These are phyloP conservation scores for Cisticola juncidis DNA, from an alignment of 2,113 vertebrate genomes.

Conservation along the genomic window DNA sequence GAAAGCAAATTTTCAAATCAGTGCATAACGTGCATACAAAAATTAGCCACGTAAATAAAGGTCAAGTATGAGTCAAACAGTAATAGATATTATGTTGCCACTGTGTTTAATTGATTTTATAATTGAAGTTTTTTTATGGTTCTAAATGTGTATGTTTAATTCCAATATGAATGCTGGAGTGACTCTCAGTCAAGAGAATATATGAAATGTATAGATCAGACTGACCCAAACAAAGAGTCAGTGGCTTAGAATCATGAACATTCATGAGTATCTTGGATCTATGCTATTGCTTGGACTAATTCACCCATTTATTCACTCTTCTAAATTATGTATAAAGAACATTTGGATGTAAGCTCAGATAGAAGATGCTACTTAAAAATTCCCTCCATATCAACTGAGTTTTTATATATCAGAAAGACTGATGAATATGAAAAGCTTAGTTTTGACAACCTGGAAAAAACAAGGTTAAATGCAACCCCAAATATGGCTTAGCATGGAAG, in stretches of 20 bases:
- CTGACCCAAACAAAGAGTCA: neutral
- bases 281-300: neutral
- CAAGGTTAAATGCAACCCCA: conserved; percentile 24
- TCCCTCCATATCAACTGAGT: neutral
- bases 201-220: neutral
- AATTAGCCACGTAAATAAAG: neutral
- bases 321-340: neutral
- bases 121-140: neutral
- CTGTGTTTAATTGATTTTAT: neutral
- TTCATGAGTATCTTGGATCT: neutral
- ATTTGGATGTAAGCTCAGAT: neutral
- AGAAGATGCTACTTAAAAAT: neutral
- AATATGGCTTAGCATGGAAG: neutral
- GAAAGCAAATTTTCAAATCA: neutral
- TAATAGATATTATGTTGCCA: neutral
- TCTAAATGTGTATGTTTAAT: neutral
- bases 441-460: conserved; percentile 28
- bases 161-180: neutral
- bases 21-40: neutral
- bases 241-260: neutral
- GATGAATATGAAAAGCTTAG: conserved; percentile 4
- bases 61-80: neutral
- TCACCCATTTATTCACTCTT: neutral
- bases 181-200: neutral
- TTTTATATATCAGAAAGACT: neutral